Evolutionary conservation across 2,888 invertebrate genomes (phyloP).

Genomic region (Drosophila kokeensis): DNA sequence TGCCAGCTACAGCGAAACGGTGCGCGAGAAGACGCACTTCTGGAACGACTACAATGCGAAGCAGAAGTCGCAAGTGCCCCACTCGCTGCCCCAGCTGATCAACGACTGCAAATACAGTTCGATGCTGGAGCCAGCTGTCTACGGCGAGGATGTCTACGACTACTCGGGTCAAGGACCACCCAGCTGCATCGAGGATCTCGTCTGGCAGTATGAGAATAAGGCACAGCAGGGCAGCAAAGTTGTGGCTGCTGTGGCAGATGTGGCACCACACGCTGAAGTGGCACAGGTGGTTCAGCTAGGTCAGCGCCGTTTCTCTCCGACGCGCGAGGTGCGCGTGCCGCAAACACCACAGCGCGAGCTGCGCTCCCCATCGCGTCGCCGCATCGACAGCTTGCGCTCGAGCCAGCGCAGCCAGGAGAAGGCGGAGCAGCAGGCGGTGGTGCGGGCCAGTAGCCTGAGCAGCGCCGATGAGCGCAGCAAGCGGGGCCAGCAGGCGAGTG

Average conservation of each 20-base stretch:
- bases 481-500: slow-evolving; percentile 13
- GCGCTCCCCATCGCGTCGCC: slow-evolving; percentile 89
- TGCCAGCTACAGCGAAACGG: slow-evolving; percentile 86
- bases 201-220: slow-evolving; percentile 82
- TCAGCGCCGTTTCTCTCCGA: slow-evolving; percentile 79
- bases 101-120: slow-evolving; percentile 89
- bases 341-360: slow-evolving; percentile 83
- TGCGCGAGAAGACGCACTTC: slow-evolving; percentile 89
- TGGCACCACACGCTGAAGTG: slow-evolving; percentile 58
- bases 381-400: slow-evolving; percentile 86
- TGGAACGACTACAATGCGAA: slow-evolving; percentile 86
- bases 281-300: neutral
- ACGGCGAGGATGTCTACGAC: slow-evolving; percentile 60
- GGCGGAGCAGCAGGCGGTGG: slow-evolving; percentile 74
- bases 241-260: slow-evolving; percentile 47
- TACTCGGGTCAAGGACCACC: slow-evolving; percentile 76
- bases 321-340: slow-evolving; percentile 84
- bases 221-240: slow-evolving; percentile 25
- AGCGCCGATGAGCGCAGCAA: slow-evolving; percentile 86
- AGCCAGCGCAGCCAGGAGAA: slow-evolving; percentile 58
- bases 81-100: slow-evolving; percentile 87
- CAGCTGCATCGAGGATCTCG: slow-evolving; percentile 84
- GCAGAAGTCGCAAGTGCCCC: slow-evolving; percentile 85
- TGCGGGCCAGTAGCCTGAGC: slow-evolving; percentile 89
- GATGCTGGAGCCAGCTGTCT: slow-evolving; percentile 64